Base-by-base conservation (phyloP, 2,113 vertebrate species). In the Corydoras sp. region DNA sequence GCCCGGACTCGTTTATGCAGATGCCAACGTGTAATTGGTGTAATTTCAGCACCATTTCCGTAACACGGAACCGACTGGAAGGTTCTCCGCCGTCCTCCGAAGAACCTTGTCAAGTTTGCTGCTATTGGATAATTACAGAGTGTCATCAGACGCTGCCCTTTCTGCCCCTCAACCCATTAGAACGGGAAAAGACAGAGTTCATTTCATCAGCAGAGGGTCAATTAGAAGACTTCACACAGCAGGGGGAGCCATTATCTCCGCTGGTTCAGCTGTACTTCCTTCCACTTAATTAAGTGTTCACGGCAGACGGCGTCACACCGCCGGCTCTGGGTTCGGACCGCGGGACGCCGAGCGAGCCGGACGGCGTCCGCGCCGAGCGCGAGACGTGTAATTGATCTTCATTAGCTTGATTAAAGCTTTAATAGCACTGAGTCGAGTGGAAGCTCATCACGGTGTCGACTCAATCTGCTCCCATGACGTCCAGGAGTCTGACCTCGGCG, bases 311-410 rank as follows among this genome's bases (percentile, higher is more conserved):
- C 32, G 32, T 55, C 3, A 62, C 67, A 61, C 32, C 35, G 15
- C 32, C 49, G 32, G 70, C 49, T 15, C 3, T 68, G 63, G 53
- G 66, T 50, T 69, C 77, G 9, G 62, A 5, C 73, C 64, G 59
- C 10, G 4, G 29, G 81, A 77, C 55, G 30, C 58, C 65, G 65
- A 64, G 29, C 62, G 54, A 48, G 69, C 64, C 65, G 58, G 58
- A 55, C 35, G 35, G 35, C 68, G 50, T 81, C 81, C 72, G 75
- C 75, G 65, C 67, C 69, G 74, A 77, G 72, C 62, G 62, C 2
- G n/a, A 61, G 79, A 84, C 76, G 76, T 71, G 84, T 84, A 82
- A 89, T 84, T 87, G 86, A 86, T 88, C 86, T 87, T 91, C 85
- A 89, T 89, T 87, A 85, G 12, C 66, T 84, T 85, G 85, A 89